Base-by-base conservation (phyloP, 2,797 vertebrate species). In the Limnodromus scolopaceus region DNA sequence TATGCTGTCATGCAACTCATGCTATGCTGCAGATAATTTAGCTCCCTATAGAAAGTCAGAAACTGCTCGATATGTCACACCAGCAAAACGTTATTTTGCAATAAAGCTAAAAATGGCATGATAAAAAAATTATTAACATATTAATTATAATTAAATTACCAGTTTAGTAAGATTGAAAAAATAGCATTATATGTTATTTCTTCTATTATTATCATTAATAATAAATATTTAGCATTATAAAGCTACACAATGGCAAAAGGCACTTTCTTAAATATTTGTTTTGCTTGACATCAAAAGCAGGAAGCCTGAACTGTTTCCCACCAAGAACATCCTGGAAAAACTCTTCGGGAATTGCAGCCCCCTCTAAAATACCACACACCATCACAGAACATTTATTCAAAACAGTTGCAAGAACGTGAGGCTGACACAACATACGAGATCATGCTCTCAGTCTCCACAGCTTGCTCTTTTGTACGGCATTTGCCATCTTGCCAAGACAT, bases 251-350 rank as follows among this genome's bases (percentile, higher is more conserved):
- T 91, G 72, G 55, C 46, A 94, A 75, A 96, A 96, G 54, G 18
- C 9, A 2, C 76, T 46, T 78, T 84, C 81, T 89, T 68, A 83
- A 94, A 82, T 66, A 92, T 77, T 91, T 72, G 9, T 82, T 95
- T 96, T 92, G 41, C 80, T 91, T 82, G 34, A 87, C 60, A 94
- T 91, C 57, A 88, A 93, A 96, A 96, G 66, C 84, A 89, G 89
- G 63, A 97, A 96, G 70, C 45, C 51, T 85, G 70, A 83, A 89
- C 83, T 60, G 13, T 82, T 53, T 96, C 91, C 85, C 88, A 83
- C 93, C 84, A 97, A 64, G 72, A 95, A 84, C 71, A 82, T 87
- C 64, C 93, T 93, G 54, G 39, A 92, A 84, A 94, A 68, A 3
- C 58, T 70, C 63, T 58, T 39, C 0, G 36, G 92, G 93, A 96